phyloP scores from a whole-genome alignment of 2,113 vertebrate species.

The Desmodus rotundus region DNA sequence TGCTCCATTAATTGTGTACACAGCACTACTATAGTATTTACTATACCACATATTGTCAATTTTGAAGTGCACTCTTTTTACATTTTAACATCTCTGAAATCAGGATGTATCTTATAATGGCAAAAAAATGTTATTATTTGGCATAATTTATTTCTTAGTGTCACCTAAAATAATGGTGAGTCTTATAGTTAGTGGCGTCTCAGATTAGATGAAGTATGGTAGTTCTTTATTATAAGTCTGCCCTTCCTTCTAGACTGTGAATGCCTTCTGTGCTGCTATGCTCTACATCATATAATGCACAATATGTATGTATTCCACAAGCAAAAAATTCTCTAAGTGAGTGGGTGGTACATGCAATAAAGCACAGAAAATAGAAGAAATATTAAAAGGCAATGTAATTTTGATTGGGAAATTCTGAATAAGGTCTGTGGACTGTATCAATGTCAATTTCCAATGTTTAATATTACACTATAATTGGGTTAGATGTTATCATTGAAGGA shows the following conservation, averaged over 20 bases:
- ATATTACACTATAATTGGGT: background rate
- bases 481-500: background rate
- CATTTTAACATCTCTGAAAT: conserved; percentile 6
- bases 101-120: background rate
- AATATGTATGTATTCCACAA: background rate
- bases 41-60: background rate
- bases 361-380: background rate
- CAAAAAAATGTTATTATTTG: conserved; percentile 29
- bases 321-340: background rate
- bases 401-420: background rate
- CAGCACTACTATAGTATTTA: background rate
- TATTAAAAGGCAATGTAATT: background rate
- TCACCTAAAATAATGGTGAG: conserved; percentile 11
- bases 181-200: background rate
- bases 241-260: background rate
- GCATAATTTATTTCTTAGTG: conserved; percentile 10
- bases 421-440: background rate
- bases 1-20: background rate
- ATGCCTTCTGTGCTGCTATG: background rate
- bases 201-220: background rate
- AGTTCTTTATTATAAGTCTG: conserved; percentile 9
- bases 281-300: background rate
- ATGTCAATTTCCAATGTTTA: background rate
- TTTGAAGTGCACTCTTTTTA: background rate
- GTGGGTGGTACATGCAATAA: background rate